Base-by-base conservation (phyloP, 2,888 invertebrate genomes). In the Diplolepis rosae region DNA sequence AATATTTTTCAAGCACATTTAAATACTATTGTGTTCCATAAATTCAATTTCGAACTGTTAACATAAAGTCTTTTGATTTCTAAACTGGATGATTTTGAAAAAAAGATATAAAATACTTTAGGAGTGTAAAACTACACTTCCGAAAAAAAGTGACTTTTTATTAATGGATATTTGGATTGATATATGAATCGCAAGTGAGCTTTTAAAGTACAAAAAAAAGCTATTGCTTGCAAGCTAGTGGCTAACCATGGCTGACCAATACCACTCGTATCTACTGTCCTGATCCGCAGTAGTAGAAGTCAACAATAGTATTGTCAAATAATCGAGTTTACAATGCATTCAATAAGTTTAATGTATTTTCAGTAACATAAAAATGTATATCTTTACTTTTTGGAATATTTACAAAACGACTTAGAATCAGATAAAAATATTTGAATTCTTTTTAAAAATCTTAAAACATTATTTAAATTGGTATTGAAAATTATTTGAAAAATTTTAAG, bases 211-310 rank as follows among this genome's bases (percentile, higher is more conserved):
- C 61, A 39, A 61, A 39, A n/a, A 24, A 35, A 35, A 61, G n/a
- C n/a, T n/a, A 27, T 39, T 39, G 24, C 61, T 61, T 35, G 5
- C 24, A 61, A 15, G 24, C 39, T 24, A 24, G 61, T 42, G 61
- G 61, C 39, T 61, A 30, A 32, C 54, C 32, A 54, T 42, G 61
- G 61, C 39, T 61, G 54, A 32, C 54, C 32, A 54, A 54, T 30
- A 54, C 32, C 32, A 54, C 30, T 22, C 30, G 28, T 54, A 54
- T 48, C 54, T 54, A 54, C 54, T 32, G 54, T 13, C 11, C 18
- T 30, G 32, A 32, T 30, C 22, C 22, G 22, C 48, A 48, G 22
- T 48, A 48, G 18, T 48, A 22, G 18, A 15, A 45, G 1, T 9
- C 2, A 2, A 39, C 39, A 48, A 11, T 7, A 18, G 15, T 15